Conservation (phyloP, 2,888 invertebrate species). For the Orthosia gothica region DNA sequence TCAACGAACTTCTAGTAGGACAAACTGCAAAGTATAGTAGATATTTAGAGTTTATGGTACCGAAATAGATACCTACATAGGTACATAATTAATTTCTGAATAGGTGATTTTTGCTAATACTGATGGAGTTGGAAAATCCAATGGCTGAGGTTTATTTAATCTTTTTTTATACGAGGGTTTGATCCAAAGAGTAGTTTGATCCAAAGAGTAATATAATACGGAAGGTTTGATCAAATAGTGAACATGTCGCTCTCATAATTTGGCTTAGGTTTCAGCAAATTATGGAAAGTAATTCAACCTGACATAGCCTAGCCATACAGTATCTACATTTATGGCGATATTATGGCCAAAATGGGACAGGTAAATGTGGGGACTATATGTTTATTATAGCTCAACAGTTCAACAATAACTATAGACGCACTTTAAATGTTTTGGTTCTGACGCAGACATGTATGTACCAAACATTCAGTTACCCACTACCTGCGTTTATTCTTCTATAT, state of each 20-base stretch:
- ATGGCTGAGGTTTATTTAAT: neutral
- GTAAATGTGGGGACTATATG: too few relatives aligned
- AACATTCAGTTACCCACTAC: slow-evolving; percentile 2
- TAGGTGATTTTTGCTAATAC: neutral
- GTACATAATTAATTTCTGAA: neutral
- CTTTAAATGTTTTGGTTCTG: slow-evolving; percentile 1
- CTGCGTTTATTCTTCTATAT: slow-evolving; percentile 25
- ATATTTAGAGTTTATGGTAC: neutral
- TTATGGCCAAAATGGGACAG: too few relatives aligned
- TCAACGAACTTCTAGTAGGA: slow-evolving; percentile 12
- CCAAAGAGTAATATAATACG: too few relatives aligned
- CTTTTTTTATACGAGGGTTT: too few relatives aligned
- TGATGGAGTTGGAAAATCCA: neutral
- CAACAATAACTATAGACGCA: neutral
- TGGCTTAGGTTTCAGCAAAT: too few relatives aligned
- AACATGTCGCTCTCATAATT: too few relatives aligned
- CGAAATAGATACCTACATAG: neutral
- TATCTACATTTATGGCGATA: neutral
- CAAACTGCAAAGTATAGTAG: slow-evolving; percentile 10
- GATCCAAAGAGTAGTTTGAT: too few relatives aligned
- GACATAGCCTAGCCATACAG: neutral
- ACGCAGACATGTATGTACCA: slow-evolving; percentile 3
- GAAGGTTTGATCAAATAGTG: too few relatives aligned
- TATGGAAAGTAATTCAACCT: too few relatives aligned
- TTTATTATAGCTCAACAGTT: too few relatives aligned